Base-by-base conservation (phyloP, 64 coral and sea anemone species). In the Hydrozoanthus tunicans region DNA sequence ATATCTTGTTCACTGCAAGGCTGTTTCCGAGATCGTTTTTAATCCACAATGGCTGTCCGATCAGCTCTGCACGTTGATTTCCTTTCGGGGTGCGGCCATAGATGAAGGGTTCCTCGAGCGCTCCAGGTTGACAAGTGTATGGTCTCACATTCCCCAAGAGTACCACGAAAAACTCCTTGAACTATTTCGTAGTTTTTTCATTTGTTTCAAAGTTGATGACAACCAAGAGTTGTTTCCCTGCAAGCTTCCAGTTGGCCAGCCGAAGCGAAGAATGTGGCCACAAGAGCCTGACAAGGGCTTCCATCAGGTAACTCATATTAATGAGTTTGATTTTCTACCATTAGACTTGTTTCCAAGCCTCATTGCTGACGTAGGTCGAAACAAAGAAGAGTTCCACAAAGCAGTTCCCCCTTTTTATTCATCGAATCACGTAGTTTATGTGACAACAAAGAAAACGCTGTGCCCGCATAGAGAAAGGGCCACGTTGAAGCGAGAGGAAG, bases 1-100 rank as follows among this genome's bases (percentile, higher is more conserved):
- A 43, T 43, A 43, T 43, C 32, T 43, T 43, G 32, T 43, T 43
- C 32, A 43, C 32, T 43, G 32, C 9, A 13, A 79, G 9, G 77
- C 51, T 79, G 51, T 58, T 53, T 53, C 10, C 24, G 77, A 56
- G 9, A 58, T 79, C 6, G 77, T 79, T 53, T 58, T 79, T 43
- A 51, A 79, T 51, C 77, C 77, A 43, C 20, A 79, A 51, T 79
- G 77, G 77, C 57, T 79, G 15, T 79, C 77, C 7, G 57, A 79
- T 79, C 77, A 79, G 53, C 77, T 79, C 4, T 79, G 77, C 32
- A 79, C 77, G 77, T 10, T 79, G 57, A 79, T 79, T 32, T 79
- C 77, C 51, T 79, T 79, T 79, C 15, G 53, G 15, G 15, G 13
- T 17, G 10, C 27, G 6, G 51, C 17, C 57, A 9, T 79, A 53